These are phyloP conservation scores for Dolichomitus sp. DNA, from an alignment of 2,888 invertebrate genomes.

Conservation along the genomic window DNA sequence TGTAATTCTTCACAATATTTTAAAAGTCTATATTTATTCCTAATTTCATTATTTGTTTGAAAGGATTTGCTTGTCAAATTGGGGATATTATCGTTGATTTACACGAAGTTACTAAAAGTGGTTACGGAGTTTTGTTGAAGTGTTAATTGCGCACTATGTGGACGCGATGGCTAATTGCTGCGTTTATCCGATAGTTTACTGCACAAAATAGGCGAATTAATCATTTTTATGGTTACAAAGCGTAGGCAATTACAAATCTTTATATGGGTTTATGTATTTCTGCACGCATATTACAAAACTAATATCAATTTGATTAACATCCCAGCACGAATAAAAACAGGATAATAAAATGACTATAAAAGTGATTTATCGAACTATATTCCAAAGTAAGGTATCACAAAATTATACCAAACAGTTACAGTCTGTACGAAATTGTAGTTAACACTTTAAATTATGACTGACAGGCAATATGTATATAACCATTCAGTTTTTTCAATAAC, in stretches of 20 bases:
- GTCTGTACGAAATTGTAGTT: background rate
- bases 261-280: conserved; percentile 10
- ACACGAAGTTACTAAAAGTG: background rate
- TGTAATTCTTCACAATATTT: no score
- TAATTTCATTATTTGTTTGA: background rate
- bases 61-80: background rate
- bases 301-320: conserved; percentile 21
- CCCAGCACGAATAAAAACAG: background rate
- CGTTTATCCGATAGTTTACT: background rate
- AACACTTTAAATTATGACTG: background rate
- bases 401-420: background rate
- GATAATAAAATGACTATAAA: conserved; percentile 8
- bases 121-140: background rate
- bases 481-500: background rate
- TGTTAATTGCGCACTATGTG: background rate
- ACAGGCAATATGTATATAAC: background rate
- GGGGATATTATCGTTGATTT: background rate
- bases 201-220: conserved; percentile 1
- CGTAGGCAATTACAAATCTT: background rate
- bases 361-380: conserved; percentile 11
- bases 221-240: conserved; percentile 3
- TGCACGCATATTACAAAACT: background rate
- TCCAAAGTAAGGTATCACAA: background rate
- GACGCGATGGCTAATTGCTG: background rate
- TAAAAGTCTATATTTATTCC: no score